phyloP scores from a whole-genome alignment of 2,888 invertebrate species.

The Drosophila prostipennis region DNA sequence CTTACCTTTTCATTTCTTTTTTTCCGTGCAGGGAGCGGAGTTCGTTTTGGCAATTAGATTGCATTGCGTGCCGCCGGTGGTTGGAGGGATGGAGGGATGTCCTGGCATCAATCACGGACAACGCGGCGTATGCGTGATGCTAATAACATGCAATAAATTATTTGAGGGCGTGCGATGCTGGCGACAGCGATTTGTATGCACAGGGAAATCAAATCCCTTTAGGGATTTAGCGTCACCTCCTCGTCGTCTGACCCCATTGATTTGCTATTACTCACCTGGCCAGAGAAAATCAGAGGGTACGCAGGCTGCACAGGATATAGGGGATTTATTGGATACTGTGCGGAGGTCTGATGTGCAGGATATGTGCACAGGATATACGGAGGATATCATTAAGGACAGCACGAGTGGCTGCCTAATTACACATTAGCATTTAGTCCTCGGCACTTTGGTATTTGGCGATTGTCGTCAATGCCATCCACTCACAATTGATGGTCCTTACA shows the following conservation, averaged over 20 bases:
- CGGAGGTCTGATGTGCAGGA: background rate
- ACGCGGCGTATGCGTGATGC: slow-evolving; percentile 60
- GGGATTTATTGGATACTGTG: background rate
- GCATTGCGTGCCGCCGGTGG: slow-evolving; percentile 11
- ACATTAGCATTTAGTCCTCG: slow-evolving; percentile 49
- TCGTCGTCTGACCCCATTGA: slow-evolving; percentile 19
- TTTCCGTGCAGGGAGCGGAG: slow-evolving; percentile 4
- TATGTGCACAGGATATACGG: slow-evolving; percentile 27
- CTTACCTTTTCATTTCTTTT: background rate
- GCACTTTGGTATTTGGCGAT: background rate
- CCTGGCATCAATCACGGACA: slow-evolving; percentile 21
- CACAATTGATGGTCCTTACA: background rate
- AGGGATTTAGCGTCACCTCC: slow-evolving; percentile 7
- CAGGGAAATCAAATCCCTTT: slow-evolving; percentile 6
- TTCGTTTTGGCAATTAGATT: slow-evolving; percentile 35
- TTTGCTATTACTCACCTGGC: slow-evolving; percentile 28
- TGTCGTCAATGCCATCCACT: slow-evolving; percentile 9
- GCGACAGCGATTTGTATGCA: slow-evolving; percentile 23
- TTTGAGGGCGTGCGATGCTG: slow-evolving; percentile 30
- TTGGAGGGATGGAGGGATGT: slow-evolving; percentile 1
- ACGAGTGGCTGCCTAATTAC: slow-evolving; percentile 54
- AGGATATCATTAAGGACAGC: slow-evolving; percentile 58
- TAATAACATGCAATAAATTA: slow-evolving; percentile 60
- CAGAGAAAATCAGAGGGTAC: background rate
- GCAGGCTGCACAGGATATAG: background rate